phyloP scores from a whole-genome alignment of 2,888 invertebrate genomes.

The Pyrochroa serraticornis region DNA sequence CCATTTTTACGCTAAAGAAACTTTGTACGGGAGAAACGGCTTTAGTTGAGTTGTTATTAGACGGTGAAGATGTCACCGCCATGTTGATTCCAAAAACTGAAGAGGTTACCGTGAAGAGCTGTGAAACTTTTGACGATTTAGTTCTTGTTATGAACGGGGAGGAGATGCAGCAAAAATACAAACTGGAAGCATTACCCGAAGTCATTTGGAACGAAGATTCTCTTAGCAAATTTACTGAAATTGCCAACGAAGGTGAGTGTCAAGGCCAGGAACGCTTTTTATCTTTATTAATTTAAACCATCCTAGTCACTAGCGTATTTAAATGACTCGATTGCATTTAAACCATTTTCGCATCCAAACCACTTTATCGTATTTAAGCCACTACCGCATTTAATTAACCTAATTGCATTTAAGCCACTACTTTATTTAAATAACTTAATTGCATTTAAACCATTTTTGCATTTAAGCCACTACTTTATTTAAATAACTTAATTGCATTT shows the following conservation, averaged over 20 bases:
- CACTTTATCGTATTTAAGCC: no score
- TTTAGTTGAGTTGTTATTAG: slow-evolving; percentile 66
- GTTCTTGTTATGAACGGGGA: slow-evolving; percentile 63
- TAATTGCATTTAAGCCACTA: no score
- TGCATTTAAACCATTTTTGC: no score
- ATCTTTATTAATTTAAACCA: neutral
- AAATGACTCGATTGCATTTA: no score
- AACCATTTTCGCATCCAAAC: no score
- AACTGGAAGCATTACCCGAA: slow-evolving; percentile 38
- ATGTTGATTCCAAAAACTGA: slow-evolving; percentile 57
- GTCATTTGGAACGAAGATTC: slow-evolving; percentile 56
- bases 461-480: no score
- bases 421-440: no score
- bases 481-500: no score
- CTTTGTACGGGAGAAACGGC: slow-evolving; percentile 71
- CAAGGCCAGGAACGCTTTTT: neutral
- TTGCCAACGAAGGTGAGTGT: slow-evolving; percentile 51
- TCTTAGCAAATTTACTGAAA: slow-evolving; percentile 49
- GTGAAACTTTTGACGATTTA: slow-evolving; percentile 72
- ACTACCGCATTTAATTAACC: no score
- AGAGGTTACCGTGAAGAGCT: slow-evolving; percentile 66
- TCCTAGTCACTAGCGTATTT: no score
- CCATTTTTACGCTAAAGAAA: slow-evolving; percentile 72
- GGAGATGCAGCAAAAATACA: slow-evolving; percentile 33
- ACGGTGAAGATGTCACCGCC: slow-evolving; percentile 69